Evolutionary conservation across 2,797 vertebrate genomes (phyloP), one percentile per base, ranked within the genome.

Genomic region (Neoniphon sammara): DNA sequence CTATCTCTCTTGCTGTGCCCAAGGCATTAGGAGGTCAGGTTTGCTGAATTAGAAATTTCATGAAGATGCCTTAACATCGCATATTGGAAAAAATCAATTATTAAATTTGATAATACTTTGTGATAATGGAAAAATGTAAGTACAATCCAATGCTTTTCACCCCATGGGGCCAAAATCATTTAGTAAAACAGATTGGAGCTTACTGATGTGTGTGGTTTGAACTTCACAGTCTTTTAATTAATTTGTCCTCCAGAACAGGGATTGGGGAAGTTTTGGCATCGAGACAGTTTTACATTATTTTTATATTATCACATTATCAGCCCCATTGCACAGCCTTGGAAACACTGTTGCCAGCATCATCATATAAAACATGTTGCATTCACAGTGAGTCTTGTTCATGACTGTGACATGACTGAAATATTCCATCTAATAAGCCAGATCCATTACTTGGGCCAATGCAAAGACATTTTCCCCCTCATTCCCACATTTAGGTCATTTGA

Each of bases 101-200:
- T 81, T 84, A 73, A 77, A 87, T 90, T 84, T 87, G 62, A 77
- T 62, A 77, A 18, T 46, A 77, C 36, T 77, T 83, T 78, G 70
- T 66, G 67, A 87, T 90, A 78, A 90, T 89, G 75, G 70, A 84
- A 91, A 86, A 87, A 72, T 84, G 50, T 70, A 80, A 84, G 56
- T 74, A 78, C 86, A 73, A 84, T 80, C 23, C 53, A 61, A 3
- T 70, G 30, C 18, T 73, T 68, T 82, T 78, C 57, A 58, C 78
- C 83, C 78, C 60, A 64, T 73, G 83, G 78, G 85, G 59, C 69
- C 67, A 61, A 83, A 83, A 71, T 50, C 75, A 78, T 71, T 67
- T 75, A 71, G 65, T 73, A 71, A 62, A 80, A 80, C 71, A 79
- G 70, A 70, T 61, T 73, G 64, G 39, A 68, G 67, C 80, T 77